Percentiles rank a stretch among this genome's conserved stretches.
These are phyloP conservation scores for Notamacropus eugenii DNA, from an alignment of 2,797 vertebrate species.

Conservation along the genomic window DNA sequence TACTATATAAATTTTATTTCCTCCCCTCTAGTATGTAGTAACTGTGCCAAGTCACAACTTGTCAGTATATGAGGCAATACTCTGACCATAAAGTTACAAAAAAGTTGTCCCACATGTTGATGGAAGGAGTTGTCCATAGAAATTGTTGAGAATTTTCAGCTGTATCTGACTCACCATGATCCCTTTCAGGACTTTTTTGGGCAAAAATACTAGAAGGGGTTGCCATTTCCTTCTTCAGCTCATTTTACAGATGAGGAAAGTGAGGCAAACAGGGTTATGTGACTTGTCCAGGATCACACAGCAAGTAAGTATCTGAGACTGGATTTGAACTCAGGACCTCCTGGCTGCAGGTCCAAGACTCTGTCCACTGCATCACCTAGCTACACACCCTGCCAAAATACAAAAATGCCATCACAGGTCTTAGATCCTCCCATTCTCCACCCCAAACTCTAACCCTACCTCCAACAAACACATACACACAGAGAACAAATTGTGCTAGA, in stretches of 20 bases:
- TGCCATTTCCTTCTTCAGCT: background rate
- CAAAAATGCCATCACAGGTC: background rate
- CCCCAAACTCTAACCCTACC: background rate
- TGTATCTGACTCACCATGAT: background rate
- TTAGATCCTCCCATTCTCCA: background rate
- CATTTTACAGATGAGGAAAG: background rate
- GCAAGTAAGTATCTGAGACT: background rate
- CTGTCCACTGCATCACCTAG: background rate
- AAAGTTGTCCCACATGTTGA: background rate
- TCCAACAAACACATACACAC: no score
- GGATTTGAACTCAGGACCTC: background rate
- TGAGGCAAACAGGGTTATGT: background rate
- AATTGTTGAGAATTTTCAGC: background rate
- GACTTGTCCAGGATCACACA: background rate
- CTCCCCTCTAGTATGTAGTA: background rate
- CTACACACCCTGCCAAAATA: background rate
- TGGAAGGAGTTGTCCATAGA: background rate
- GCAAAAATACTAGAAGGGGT: background rate
- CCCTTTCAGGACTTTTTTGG: background rate
- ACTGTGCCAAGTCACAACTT: background rate
- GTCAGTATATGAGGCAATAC: background rate
- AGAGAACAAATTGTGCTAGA: no score
- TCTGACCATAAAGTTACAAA: background rate
- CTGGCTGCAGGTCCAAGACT: background rate
- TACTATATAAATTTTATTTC: background rate